Conservation (phyloP, 2,113 vertebrate genomes). For the Eira barbara region DNA sequence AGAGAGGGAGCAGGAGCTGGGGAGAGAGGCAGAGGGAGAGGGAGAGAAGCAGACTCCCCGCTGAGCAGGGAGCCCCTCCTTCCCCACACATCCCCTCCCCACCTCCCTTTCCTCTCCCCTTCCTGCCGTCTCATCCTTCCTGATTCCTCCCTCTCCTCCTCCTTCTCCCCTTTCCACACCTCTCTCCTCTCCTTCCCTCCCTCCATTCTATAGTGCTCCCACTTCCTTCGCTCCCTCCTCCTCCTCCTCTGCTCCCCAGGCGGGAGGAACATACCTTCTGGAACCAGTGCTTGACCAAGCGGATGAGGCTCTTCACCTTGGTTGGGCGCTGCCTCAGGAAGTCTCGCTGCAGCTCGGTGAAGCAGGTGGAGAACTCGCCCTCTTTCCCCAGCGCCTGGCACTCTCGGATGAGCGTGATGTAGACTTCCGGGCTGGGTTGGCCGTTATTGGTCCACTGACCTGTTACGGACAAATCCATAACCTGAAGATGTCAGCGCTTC, state of each 20-base stretch:
- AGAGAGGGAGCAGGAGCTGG: too few relatives aligned
- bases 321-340: neutral
- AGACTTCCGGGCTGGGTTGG: neutral
- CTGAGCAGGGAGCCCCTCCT: too few relatives aligned
- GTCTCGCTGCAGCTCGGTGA: slow-evolving; percentile 44
- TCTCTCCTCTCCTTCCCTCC: neutral
- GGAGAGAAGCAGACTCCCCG: too few relatives aligned
- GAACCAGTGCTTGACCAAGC: slow-evolving; percentile 65
- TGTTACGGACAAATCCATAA: neutral
- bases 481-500: too few relatives aligned
- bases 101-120: accelerated
- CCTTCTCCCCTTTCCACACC: neutral
- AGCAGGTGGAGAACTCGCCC: slow-evolving; percentile 67
- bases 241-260: too few relatives aligned
- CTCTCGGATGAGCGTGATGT: accelerated
- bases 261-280: neutral
- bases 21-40: too few relatives aligned
- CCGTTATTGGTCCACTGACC: accelerated
- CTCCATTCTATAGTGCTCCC: neutral
- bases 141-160: accelerated
- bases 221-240: accelerated
- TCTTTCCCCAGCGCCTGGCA: accelerated
- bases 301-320: slow-evolving; percentile 69
- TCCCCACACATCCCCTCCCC: too few relatives aligned
- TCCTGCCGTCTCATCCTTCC: neutral